Evolutionary conservation across 2,888 invertebrate species (phyloP).

Genomic region (Teleogryllus oceanicus): DNA sequence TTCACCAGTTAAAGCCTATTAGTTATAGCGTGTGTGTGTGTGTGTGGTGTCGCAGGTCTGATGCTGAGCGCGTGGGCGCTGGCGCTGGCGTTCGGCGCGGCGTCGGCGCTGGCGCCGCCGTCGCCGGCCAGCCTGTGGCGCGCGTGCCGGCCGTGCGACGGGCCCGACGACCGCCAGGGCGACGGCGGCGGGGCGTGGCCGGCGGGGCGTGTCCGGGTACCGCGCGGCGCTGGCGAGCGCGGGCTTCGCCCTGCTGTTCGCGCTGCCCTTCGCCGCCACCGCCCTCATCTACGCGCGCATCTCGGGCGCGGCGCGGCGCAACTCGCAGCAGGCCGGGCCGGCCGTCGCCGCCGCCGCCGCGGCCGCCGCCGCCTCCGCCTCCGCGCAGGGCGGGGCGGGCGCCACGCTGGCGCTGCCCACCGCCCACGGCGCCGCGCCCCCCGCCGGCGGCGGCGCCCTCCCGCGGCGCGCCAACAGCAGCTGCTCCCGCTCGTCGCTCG

Average conservation of each 20-base stretch:
- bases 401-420: too few relatives aligned
- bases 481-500: too few relatives aligned
- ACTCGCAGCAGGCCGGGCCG: background rate
- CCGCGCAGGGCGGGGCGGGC: too few relatives aligned
- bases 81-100: background rate
- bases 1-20: too few relatives aligned
- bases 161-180: background rate
- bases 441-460: too few relatives aligned
- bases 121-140: background rate
- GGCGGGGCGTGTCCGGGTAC: conserved; percentile 46
- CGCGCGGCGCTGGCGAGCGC: conserved; percentile 50
- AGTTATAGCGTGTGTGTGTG: background rate
- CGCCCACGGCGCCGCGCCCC: too few relatives aligned
- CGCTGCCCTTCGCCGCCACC: conserved; percentile 59
- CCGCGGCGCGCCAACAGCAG: too few relatives aligned
- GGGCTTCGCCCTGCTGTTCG: conserved; percentile 51
- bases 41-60: background rate
- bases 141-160: background rate
- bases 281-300: conserved; percentile 72
- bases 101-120: background rate
- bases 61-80: background rate
- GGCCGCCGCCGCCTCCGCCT: too few relatives aligned
- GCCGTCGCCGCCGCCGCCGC: background rate
- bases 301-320: conserved; percentile 61
- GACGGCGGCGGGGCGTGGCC: background rate